Evolutionary conservation across 2,888 invertebrate genomes (phyloP), one percentile per base, ranked within the genome.

Genomic region (Drosophila multiciliata): DNA sequence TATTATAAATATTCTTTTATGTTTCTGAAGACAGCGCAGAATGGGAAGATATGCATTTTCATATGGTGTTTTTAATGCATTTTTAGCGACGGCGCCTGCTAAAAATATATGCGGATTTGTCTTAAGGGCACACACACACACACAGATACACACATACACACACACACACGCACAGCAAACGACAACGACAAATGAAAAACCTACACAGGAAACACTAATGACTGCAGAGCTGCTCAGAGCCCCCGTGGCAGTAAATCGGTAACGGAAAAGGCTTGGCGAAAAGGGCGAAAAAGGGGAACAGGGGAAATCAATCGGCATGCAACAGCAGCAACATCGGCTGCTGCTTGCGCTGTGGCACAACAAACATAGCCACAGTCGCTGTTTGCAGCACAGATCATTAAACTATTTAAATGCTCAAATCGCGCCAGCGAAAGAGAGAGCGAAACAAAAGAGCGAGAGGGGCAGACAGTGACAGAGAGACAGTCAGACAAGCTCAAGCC

Each of bases 131-230:
- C 42, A 62, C n/a, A 42, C 20, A 42, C 38, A 36, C 48, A 61
- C 12, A 12, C 6, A 49, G 9, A 32, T 9, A 42, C 1, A 48
- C 33, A 40, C 35, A 53, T 38, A 59, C 32, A 60, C 53, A 50
- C 61, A 68, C 49, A 61, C 54, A 57, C 40, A 64, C 45, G 57
- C 62, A 60, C 45, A 50, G 54, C 53, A 61, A 67, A 61, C 74
- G 73, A 80, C 74, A 70, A 68, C 80, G 80, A 84, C 78, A 86
- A 81, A 87, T 87, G 89, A 71, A 76, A 83, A 82, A 77, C 87
- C 82, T 80, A 84, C 83, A 88, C 90, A 90, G 87, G 87, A 88
- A 88, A 88, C 83, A 73, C 86, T 87, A 87, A 87, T 90, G 86
- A 87, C 90, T 85, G 71, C 76, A 69, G 68, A 63, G 50, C 73